A percentile compares a stretch with the other conserved stretches of the same genome.
Evolutionary conservation across 2,797 vertebrate genomes (phyloP).

Genomic region (Falco berigora): DNA sequence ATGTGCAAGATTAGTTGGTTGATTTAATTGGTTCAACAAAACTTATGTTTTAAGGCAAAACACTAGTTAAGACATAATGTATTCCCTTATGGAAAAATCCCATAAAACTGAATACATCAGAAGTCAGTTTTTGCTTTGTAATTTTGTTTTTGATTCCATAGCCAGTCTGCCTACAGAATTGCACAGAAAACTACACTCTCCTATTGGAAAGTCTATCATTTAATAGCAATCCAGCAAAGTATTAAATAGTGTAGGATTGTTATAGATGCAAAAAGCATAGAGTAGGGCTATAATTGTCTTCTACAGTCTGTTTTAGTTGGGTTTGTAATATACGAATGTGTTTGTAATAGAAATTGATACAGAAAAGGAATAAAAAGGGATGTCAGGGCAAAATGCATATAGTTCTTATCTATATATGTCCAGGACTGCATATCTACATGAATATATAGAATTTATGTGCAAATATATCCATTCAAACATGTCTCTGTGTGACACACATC

Average conservation of each 20-base stretch:
- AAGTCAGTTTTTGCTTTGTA: not conserved
- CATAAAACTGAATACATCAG: not conserved
- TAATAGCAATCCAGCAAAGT: not conserved
- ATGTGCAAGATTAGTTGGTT: conserved; percentile 67
- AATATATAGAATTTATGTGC: not conserved
- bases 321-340: not conserved
- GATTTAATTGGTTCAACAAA: conserved; percentile 67
- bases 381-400: not conserved
- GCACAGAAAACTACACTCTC: not conserved
- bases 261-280: not conserved
- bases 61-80: conserved; percentile 15
- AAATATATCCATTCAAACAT: not conserved
- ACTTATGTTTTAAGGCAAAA: conserved; percentile 62
- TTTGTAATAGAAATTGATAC: not conserved
- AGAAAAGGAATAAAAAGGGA: not conserved
- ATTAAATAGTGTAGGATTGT: not conserved
- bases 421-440: not conserved
- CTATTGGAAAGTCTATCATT: not conserved
- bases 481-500: not conserved
- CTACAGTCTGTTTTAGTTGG: not conserved
- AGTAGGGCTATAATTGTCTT: not conserved
- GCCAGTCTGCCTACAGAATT: not conserved
- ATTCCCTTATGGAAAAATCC: conserved; percentile 40
- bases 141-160: not conserved
- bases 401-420: not conserved